Evolutionary conservation across 1,140 invertebrate genomes (phyloP), one percentile per base, ranked within the genome.

Genomic region (Tyrophagus putrescentiae): DNA sequence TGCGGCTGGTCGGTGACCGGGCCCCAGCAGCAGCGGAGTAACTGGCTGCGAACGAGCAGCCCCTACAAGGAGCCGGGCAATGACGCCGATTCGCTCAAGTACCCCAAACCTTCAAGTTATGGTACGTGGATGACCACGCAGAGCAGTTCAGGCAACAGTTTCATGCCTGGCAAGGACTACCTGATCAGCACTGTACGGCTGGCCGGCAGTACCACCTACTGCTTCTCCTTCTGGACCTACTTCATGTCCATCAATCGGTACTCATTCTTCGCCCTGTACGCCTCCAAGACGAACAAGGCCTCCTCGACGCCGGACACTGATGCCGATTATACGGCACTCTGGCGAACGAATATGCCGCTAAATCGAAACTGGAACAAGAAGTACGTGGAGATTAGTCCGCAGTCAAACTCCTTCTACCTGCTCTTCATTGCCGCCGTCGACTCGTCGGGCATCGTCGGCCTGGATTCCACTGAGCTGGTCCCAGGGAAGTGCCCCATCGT

Each of bases 81-180:
- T 3, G 52, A 54, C 39, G 31, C 32, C 27, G 39, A 31, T 21
- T n/a, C n/a, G n/a, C 27, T 54, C 13, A 54, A 21, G n/a, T 3
- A 23, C 21, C 52, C 52, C 32, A 13, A 11, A 4, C 52, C 27
- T 21, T 16, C 18, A 9, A 29, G 27, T n/a, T 54, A 28, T 31
- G 52, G 52, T 33, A 54, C 13, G n/a, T 54, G 52, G 52, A n/a
- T 54, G 3, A 31, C 13, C 9, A 54, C 52, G 39, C 27, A 31
- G n/a, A 13, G 31, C n/a, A 54, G 11, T 34, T 27, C 9, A n/a
- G 52, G 25, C 32, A 52, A 52, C 27, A 2, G n/a, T n/a, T n/a
- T n/a, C n/a, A n/a, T n/a, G n/a, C n/a, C 23, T 3, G 13, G n/a
- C 3, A 32, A 1, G 39, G 39, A 54, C 27, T 27, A 25, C 32